Conservation (phyloP, 2,113 vertebrate species). For the Tichodroma muraria region DNA sequence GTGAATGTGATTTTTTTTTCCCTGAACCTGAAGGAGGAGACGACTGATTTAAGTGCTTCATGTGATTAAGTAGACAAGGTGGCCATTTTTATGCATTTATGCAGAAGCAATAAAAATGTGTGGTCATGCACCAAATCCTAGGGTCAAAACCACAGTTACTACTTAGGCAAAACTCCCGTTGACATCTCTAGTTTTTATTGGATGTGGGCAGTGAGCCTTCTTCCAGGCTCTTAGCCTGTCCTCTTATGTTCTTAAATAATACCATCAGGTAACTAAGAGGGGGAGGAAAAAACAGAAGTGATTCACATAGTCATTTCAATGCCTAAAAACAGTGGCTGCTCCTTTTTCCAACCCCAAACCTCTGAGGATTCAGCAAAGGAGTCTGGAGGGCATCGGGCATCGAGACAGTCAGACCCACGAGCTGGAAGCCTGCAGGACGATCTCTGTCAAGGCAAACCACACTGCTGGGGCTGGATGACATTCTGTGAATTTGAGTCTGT, state of each 20-base stretch:
- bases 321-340: background rate
- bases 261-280: background rate
- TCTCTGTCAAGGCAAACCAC: background rate
- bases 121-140: conserved; percentile 8
- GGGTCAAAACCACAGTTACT: conserved; percentile 17
- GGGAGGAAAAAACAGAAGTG: background rate
- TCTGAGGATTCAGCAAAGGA: background rate
- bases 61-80: conserved; percentile 30
- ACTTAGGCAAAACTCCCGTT: background rate
- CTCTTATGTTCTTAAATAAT: background rate
- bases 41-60: conserved; percentile 31
- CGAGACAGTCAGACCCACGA: background rate
- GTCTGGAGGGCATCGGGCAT: background rate
- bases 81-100: conserved; percentile 46
- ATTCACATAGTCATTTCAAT: background rate
- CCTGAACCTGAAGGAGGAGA: background rate
- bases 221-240: background rate
- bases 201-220: background rate
- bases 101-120: conserved; percentile 21
- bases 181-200: background rate
- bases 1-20: background rate
- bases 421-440: background rate
- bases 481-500: background rate
- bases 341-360: background rate
- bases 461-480: background rate